Conservation (phyloP, 2,797 vertebrate species). For the Pantherophis alleghaniensis region DNA sequence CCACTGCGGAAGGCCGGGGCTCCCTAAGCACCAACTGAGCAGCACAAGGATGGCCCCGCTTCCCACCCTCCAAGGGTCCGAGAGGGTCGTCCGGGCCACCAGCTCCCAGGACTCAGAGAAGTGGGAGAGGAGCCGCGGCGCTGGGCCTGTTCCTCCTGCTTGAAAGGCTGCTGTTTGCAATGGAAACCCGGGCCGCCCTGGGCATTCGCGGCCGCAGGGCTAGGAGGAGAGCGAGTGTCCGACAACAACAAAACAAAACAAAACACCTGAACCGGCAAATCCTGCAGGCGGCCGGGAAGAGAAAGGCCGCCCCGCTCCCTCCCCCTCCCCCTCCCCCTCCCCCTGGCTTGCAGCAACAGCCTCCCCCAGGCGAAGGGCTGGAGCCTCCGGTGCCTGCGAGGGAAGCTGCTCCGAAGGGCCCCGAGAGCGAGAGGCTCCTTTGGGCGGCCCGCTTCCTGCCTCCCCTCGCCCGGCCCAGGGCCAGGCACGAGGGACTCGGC, state of each 20-base stretch:
- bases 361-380: not conserved
- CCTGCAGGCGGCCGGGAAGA: not conserved
- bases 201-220: not conserved
- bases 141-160: not conserved
- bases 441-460: not conserved
- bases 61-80: not conserved
- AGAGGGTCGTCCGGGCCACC: not conserved
- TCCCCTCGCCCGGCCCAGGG: not conserved
- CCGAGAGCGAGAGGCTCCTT: not conserved
- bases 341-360: not conserved
- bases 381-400: not conserved
- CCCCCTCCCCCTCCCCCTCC: too few species aligned
- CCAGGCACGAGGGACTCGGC: not conserved
- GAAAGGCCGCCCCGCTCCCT: not conserved
- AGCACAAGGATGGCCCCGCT: not conserved
- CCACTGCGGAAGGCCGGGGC: not conserved
- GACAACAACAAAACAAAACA: not conserved
- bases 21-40: accelerated
- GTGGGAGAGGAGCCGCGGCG: not conserved
- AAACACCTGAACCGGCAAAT: not conserved
- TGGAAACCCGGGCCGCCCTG: not conserved
- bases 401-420: not conserved
- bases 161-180: not conserved
- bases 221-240: too few species aligned
- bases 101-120: not conserved